A percentile compares a stretch with the other conserved stretches of the same genome.
Evolutionary conservation across 1,140 invertebrate species (phyloP).

Genomic region (Polyergus mexicanus): DNA sequence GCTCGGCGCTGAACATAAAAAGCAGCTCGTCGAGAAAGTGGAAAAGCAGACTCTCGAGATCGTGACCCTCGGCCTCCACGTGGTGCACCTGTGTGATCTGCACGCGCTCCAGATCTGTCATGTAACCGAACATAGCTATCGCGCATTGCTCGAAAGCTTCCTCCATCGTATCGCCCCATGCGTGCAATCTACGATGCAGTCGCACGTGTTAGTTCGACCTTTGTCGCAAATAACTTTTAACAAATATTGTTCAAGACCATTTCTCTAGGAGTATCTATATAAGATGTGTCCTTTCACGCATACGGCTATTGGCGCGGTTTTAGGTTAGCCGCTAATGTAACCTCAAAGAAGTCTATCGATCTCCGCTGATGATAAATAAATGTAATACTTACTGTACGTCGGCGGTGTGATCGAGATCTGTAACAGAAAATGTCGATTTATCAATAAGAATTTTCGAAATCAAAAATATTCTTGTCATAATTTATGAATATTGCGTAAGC

Average conservation of each 20-base stretch:
- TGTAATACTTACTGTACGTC: slow-evolving; percentile 96
- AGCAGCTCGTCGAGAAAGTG: slow-evolving; percentile 98
- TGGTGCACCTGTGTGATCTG: slow-evolving; percentile 92
- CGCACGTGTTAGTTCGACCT: neutral
- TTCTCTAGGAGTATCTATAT: too few species aligned
- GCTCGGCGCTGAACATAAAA: slow-evolving; percentile 97
- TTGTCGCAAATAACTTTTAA: neutral
- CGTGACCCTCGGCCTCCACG: slow-evolving; percentile 95
- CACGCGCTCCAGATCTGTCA: slow-evolving; percentile 96
- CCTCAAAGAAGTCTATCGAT: slow-evolving; percentile 60
- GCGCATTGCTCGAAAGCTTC: slow-evolving; percentile 99
- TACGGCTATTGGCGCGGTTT: slow-evolving; percentile 15
- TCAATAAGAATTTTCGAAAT: neutral
- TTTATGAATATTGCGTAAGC: neutral
- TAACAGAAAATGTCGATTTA: slow-evolving; percentile 80
- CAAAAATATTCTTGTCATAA: neutral
- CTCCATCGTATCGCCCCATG: slow-evolving; percentile 95
- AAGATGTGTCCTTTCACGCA: neutral
- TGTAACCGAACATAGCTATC: slow-evolving; percentile 98
- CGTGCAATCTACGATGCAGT: slow-evolving; percentile 90
- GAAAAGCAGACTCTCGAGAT: slow-evolving; percentile 95
- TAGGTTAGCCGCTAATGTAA: slow-evolving; percentile 79
- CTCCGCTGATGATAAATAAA: neutral
- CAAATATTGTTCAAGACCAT: neutral
- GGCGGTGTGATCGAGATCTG: slow-evolving; percentile 98